These are phyloP conservation scores for Miniopterus natalensis DNA, from an alignment of 2,113 vertebrate genomes.

Conservation along the genomic window DNA sequence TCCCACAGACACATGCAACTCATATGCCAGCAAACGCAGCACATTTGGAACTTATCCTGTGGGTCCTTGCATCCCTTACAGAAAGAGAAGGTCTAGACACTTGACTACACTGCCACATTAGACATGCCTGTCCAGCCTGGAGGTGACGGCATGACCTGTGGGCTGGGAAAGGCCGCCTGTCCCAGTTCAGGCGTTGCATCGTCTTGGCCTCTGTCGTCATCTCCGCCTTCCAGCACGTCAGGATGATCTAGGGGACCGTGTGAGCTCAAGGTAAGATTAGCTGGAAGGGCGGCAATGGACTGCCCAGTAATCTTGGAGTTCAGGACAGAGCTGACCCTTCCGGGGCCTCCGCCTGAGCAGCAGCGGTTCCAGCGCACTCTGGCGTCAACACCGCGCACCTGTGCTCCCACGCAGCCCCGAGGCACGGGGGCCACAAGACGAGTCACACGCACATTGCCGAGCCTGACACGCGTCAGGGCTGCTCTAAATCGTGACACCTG, in stretches of 20 bases:
- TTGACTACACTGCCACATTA: not conserved
- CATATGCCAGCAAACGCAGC: not conserved
- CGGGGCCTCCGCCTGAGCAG: not conserved
- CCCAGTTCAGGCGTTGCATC: constrained; percentile 33
- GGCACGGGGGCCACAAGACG: not conserved
- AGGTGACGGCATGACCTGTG: not conserved
- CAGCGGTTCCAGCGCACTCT: not conserved
- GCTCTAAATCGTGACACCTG: not conserved
- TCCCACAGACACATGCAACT: not conserved
- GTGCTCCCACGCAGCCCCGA: not conserved
- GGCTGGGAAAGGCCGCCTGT: not conserved
- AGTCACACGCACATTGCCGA: fast-evolving
- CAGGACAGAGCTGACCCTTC: constrained; percentile 59
- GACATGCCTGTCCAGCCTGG: not conserved
- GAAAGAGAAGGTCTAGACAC: not conserved
- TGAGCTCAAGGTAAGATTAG: constrained; percentile 77
- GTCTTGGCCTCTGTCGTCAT: constrained; percentile 55
- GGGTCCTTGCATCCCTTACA: not conserved
- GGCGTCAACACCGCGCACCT: not conserved
- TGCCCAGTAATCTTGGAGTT: constrained; percentile 42
- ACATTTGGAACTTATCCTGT: not conserved
- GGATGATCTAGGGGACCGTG: constrained; percentile 74
- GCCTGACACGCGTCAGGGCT: too few species aligned
- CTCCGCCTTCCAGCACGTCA: constrained; percentile 58
- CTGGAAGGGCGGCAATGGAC: constrained; percentile 58